These are phyloP conservation scores for Macrosteles quadrilineatus DNA, from an alignment of 1,140 invertebrate genomes.

Conservation along the genomic window DNA sequence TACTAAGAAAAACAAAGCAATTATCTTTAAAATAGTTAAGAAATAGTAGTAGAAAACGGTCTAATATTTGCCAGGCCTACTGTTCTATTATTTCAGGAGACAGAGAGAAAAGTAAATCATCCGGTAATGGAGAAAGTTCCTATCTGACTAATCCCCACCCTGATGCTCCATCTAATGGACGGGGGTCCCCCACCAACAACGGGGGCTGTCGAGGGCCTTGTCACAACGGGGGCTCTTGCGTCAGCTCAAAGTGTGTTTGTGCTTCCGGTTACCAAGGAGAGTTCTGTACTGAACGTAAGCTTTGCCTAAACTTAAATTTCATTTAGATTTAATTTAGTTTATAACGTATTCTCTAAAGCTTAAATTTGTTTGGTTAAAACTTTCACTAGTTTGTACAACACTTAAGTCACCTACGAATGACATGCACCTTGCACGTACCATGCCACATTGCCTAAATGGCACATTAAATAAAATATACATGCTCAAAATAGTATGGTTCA, in stretches of 20 bases:
- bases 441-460: too few relatives aligned
- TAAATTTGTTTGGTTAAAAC: too few relatives aligned
- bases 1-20: too few relatives aligned
- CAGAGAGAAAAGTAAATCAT: background rate
- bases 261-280: slow-evolving; percentile 72
- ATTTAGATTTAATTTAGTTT: too few relatives aligned
- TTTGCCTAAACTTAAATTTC: too few relatives aligned
- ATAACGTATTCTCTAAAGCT: too few relatives aligned
- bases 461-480: too few relatives aligned
- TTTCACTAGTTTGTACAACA: too few relatives aligned
- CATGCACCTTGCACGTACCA: too few relatives aligned
- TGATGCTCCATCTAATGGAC: background rate
- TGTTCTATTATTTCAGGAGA: background rate
- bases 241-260: slow-evolving; percentile 70
- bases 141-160: background rate
- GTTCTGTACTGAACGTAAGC: slow-evolving; percentile 77
- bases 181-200: background rate
- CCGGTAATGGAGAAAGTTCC: background rate
- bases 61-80: slow-evolving; percentile 25
- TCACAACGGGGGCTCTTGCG: slow-evolving; percentile 75
- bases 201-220: slow-evolving; percentile 59
- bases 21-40: too few relatives aligned
- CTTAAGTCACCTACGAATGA: too few relatives aligned
- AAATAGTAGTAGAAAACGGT: background rate
- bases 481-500: too few relatives aligned